Evolutionary conservation across 2,797 vertebrate genomes (phyloP), one percentile per base, ranked within the genome.

Genomic region (Dromococcyx pavoninus): DNA sequence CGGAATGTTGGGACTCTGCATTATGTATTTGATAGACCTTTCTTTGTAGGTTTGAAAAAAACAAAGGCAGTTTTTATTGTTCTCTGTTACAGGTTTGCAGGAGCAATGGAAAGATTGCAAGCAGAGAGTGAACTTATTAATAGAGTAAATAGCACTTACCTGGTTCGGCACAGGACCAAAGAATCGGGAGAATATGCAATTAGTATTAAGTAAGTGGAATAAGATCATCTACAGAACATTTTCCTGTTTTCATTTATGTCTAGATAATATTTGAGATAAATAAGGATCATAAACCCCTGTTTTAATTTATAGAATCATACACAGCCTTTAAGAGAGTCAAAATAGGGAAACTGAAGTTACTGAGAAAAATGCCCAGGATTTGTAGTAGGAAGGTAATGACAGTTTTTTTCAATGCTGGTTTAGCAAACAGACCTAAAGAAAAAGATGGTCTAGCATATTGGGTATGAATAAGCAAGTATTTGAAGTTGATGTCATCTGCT

Each of bases 101-200:
- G 99, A 77, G 98, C 98, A 53, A 99, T 99, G 98, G 99, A 99
- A 97, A 98, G 99, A 91, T 54, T 98, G 57, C 99, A 99, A 94
- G 99, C 99, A 4, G 99, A 99, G 94, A 98, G 98, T 14, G 98
- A 99, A 75, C 98, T 99, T 72, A 98, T 99, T 91, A 99, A 99
- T 97, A 98, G 99, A 95, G 98, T 98, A 86, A 99, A 99, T 95
- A 99, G 99, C 98, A 99, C 99, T 73, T 99, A 99, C 96, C 97
- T 99, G 97, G 99, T 99, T 88, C 98, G 99, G 62, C 99, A 99
- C 96, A 98, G 99, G 96, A 99, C 98, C 94, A 98, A 98, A 96
- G 99, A 99, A 96, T 99, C 96, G 73, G 98, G 98, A 35, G 99
- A 99, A 96, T 99, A 99, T 58, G 99, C 99, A 89, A 98, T 99